Evolutionary conservation across 2,113 vertebrate species (phyloP), one percentile per base, ranked within the genome.

Genomic region (Daphoenositta chrysoptera): DNA sequence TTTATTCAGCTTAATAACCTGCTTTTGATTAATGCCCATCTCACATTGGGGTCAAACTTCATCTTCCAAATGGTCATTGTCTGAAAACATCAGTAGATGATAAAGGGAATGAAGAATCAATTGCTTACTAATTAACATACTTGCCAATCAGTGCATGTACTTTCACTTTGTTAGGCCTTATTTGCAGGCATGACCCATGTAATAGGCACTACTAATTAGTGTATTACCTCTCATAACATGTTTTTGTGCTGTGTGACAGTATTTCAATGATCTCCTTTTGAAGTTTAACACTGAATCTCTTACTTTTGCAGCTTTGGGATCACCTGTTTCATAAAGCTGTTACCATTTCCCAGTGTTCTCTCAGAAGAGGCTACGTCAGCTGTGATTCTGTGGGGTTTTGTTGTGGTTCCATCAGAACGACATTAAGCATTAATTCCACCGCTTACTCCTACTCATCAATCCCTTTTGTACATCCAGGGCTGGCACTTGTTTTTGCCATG

Each of bases 21-120:
- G 39, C 18, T 78, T 90, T 82, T 78, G 60, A 94, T 87, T 81
- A 78, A 89, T 13, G 19, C 17, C 66, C 27, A 37, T 75, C 44
- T 83, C n/a, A 26, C 10, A 42, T 0, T 66, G 64, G 58, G 39
- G 51, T 58, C 51, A 89, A 92, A 73, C 50, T 45, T 14, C 48
- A 69, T 39, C 65, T 91, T 87, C 54, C 64, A 66, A 51, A 80
- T 23, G 50, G 31, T 33, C 72, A 24, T 63, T 61, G 53, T 83
- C 45, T 42, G 33, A 83, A 84, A 56, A 58, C 30, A 84, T 39
- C 45, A 73, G 45, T 7, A 73, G 45, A 69, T 53, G 33, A 78
- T 45, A 78, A 81, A 79, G 39, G 37, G 64, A 92, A 84, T n/a
- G 35, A 40, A 79, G 35, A 88, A 90, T 57, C 77, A 81, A n/a